These are phyloP conservation scores for Oreohelix idahoensis DNA, from an alignment of 1,140 invertebrate species.

Conservation along the genomic window DNA sequence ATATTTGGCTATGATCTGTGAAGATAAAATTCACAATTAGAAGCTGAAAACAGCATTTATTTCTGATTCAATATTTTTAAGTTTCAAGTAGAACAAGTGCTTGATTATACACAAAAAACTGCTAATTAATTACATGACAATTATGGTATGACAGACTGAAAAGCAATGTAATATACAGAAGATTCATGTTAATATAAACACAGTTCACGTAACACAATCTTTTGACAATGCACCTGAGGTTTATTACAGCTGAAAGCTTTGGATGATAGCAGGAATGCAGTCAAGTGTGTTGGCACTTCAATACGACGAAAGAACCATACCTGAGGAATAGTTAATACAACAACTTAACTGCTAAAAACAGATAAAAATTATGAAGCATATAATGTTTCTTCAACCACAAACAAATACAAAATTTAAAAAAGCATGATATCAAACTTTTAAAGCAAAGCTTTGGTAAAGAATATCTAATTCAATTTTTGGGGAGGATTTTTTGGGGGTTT, in stretches of 20 bases:
- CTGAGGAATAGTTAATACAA: constrained; percentile 64
- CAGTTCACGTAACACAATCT: not conserved
- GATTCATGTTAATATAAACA: not conserved
- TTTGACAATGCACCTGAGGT: not conserved
- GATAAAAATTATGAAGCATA: too few relatives aligned
- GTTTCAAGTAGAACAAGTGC: not conserved
- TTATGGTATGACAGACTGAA: not conserved
- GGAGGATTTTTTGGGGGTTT: too few relatives aligned
- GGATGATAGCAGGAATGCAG: constrained; percentile 82
- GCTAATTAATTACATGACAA: not conserved
- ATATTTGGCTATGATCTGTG: not conserved
- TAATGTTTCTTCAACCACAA: too few relatives aligned
- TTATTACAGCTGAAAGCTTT: constrained; percentile 56
- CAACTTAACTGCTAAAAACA: too few relatives aligned
- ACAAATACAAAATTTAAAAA: too few relatives aligned
- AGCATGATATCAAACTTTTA: too few relatives aligned
- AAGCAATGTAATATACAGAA: not conserved
- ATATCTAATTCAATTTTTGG: too few relatives aligned
- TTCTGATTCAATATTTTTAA: not conserved
- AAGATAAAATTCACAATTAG: not conserved
- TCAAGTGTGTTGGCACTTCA: constrained; percentile 87
- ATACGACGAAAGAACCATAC: constrained; percentile 94
- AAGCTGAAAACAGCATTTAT: not conserved
- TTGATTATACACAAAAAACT: not conserved
- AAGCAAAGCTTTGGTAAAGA: too few relatives aligned